phyloP scores from a whole-genome alignment of 2,888 invertebrate species.

The Scotopteryx bipunctaria region DNA sequence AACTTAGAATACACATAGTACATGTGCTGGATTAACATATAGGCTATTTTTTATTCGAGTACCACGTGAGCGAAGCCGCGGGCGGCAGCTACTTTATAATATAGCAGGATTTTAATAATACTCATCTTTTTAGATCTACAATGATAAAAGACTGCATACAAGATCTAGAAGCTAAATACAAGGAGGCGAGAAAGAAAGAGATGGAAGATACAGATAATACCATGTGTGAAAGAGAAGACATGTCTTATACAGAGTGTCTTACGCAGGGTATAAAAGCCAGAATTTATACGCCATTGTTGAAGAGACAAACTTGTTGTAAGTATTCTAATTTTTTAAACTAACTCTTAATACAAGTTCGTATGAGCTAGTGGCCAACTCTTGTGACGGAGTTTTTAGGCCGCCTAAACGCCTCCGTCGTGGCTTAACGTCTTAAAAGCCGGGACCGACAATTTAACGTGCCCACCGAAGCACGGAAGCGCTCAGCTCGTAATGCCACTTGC shows the following conservation, averaged over 20 bases:
- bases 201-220: constrained; percentile 24
- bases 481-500: too few relatives aligned
- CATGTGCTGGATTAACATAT: too few relatives aligned
- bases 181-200: constrained; percentile 36
- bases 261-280: constrained; percentile 87
- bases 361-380: too few relatives aligned
- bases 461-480: too few relatives aligned
- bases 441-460: too few relatives aligned
- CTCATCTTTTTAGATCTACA: constrained; percentile 74
- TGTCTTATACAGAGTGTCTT: constrained; percentile 83
- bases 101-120: neutral
- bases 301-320: constrained; percentile 91
- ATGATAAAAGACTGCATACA: constrained; percentile 84
- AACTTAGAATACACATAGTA: too few relatives aligned
- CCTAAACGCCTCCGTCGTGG: too few relatives aligned
- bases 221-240: constrained; percentile 40
- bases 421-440: too few relatives aligned
- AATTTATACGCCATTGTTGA: constrained; percentile 88
- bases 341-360: neutral
- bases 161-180: constrained; percentile 66
- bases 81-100: neutral
- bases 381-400: too few relatives aligned
- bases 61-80: too few relatives aligned
- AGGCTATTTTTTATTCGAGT: too few relatives aligned
- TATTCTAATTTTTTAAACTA: constrained; percentile 34